Percentiles rank a stretch among this genome's conserved stretches.
Evolutionary conservation across 2,797 vertebrate species (phyloP).

Genomic region (Rhinichthys osculus): DNA sequence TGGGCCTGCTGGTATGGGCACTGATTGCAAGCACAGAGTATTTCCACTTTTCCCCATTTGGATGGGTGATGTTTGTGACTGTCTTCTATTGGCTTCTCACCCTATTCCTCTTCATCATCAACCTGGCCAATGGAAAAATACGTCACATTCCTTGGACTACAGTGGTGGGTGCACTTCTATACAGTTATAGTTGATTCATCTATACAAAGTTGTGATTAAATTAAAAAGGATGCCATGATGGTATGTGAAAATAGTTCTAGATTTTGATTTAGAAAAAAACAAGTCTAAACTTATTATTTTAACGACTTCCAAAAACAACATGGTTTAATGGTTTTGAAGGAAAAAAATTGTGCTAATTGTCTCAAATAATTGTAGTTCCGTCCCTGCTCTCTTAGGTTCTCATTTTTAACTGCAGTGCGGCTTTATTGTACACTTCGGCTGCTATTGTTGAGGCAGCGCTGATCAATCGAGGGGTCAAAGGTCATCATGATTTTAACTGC

Average conservation of each 20-base stretch:
- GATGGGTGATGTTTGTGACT: constrained; percentile 89
- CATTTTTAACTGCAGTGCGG: constrained; percentile 82
- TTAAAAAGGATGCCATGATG: neutral
- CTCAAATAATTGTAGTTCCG: neutral
- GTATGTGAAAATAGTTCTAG: neutral
- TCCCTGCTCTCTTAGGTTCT: constrained; percentile 72
- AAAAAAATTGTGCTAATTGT: neutral
- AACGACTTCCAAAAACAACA: neutral
- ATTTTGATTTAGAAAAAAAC: neutral
- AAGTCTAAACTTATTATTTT: neutral
- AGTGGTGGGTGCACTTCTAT: constrained; percentile 73
- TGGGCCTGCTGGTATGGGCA: constrained; percentile 84
- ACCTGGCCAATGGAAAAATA: constrained; percentile 84
- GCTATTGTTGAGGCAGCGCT: constrained; percentile 81
- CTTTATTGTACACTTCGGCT: constrained; percentile 81
- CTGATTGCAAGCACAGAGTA: constrained; percentile 85
- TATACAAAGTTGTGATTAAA: neutral
- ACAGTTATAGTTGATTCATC: neutral
- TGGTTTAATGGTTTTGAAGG: neutral
- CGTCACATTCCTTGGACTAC: constrained; percentile 83
- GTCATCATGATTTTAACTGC: constrained; percentile 81
- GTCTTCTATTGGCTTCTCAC: constrained; percentile 89
- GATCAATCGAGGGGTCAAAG: constrained; percentile 72
- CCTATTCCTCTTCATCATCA: constrained; percentile 83
- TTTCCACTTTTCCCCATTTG: constrained; percentile 81